A percentile compares a stretch with the other conserved stretches of the same genome.
Conservation (phyloP, 2,797 vertebrate species). For the Ceyx erithaca region DNA sequence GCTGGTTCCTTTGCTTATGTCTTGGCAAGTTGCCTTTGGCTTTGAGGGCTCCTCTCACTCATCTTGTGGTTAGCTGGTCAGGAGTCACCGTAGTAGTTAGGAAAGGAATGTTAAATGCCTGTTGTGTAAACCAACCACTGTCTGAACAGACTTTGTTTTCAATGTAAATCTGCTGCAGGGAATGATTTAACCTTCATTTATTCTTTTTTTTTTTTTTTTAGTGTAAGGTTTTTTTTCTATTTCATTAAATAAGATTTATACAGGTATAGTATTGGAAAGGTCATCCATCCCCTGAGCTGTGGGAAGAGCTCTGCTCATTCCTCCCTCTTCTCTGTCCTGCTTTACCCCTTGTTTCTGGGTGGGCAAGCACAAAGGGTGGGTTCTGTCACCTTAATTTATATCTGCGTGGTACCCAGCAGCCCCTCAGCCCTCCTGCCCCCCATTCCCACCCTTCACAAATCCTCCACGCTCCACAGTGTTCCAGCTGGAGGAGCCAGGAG, state of each 20-base stretch:
- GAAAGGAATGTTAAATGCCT: slow-evolving; percentile 55
- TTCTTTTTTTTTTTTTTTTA: neutral
- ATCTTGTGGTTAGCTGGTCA: neutral
- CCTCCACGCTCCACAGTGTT: neutral
- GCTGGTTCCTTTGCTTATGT: neutral
- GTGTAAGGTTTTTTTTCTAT: slow-evolving; percentile 40
- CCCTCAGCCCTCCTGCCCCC: neutral
- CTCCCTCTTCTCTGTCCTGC: neutral
- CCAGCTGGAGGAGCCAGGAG: neutral
- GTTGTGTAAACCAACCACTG: slow-evolving; percentile 31
- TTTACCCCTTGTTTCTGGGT: neutral
- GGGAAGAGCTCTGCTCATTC: slow-evolving; percentile 60
- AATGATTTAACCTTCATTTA: slow-evolving; percentile 78
- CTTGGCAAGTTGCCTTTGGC: neutral
- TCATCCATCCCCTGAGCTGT: slow-evolving; percentile 66
- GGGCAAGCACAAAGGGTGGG: neutral
- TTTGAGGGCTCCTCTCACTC: neutral
- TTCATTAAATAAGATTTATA: slow-evolving; percentile 83
- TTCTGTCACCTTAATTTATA: slow-evolving; percentile 21
- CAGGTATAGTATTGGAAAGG: slow-evolving; percentile 75
- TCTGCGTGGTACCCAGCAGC: neutral
- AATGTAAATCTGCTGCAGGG: slow-evolving; percentile 69
- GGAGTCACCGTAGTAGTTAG: neutral
- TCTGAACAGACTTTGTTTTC: slow-evolving; percentile 53
- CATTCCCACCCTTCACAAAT: neutral